phyloP scores from a whole-genome alignment of 2,113 vertebrate genomes.

The Riparia riparia region DNA sequence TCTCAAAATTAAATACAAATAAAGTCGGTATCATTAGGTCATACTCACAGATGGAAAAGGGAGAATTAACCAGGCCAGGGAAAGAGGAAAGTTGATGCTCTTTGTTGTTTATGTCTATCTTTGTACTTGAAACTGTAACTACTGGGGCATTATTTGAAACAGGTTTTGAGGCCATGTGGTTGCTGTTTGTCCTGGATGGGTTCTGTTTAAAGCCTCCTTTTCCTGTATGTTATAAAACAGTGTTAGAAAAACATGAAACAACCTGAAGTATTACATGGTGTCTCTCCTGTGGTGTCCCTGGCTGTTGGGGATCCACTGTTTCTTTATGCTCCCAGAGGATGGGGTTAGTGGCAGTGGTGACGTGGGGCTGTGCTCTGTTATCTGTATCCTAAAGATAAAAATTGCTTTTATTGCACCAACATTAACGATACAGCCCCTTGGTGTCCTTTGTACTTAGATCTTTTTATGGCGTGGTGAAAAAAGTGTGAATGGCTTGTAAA shows the following conservation, averaged over 20 bases:
- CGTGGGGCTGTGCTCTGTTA: neutral
- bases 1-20: slow-evolving; percentile 8
- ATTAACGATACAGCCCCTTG: neutral
- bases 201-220: slow-evolving; percentile 7
- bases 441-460: neutral
- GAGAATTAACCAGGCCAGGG: slow-evolving; percentile 10
- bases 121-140: neutral
- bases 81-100: neutral
- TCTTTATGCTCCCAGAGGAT: neutral
- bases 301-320: neutral
- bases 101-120: slow-evolving; percentile 13
- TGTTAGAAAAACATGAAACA: slow-evolving; percentile 1
- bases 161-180: neutral
- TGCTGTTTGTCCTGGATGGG: slow-evolving; percentile 16
- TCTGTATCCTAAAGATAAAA: neutral
- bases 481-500: neutral
- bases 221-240: slow-evolving; percentile 16
- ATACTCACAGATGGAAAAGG: neutral
- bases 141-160: slow-evolving; percentile 20
- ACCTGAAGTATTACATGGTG: neutral
- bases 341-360: neutral
- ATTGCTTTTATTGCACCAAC: neutral
- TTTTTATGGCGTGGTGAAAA: neutral
- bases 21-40: neutral
- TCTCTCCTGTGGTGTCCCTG: neutral